Conservation (phyloP, 2,113 vertebrate species). For the Conger conger region DNA sequence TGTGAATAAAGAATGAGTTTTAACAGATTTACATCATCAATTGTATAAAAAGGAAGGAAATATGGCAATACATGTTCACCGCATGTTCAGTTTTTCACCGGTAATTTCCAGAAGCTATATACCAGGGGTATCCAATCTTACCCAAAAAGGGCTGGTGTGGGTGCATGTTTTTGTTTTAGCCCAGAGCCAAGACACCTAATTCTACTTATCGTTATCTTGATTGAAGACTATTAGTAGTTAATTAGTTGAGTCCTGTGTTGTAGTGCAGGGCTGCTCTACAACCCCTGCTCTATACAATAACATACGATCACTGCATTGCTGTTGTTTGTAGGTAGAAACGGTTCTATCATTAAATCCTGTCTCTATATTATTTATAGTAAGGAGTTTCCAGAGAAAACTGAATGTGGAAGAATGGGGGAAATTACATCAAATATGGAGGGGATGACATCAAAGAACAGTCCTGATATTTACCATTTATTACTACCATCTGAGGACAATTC, state of each 20-base stretch:
- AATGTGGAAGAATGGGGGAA: neutral
- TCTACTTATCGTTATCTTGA: too few species aligned
- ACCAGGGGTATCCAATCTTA: too few species aligned
- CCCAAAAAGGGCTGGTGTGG: too few species aligned
- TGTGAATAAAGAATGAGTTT: neutral
- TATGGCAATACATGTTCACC: too few species aligned
- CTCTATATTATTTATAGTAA: conserved; percentile 23
- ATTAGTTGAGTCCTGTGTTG: too few species aligned
- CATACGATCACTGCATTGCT: neutral
- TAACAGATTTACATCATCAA: neutral
- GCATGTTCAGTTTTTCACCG: too few species aligned
- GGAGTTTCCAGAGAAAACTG: conserved; percentile 6
- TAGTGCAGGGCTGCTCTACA: too few species aligned
- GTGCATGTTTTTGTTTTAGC: too few species aligned
- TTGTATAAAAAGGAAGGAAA: neutral
- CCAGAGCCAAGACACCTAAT: too few species aligned
- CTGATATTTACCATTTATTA: conserved; percentile 18
- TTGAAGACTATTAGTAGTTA: too few species aligned
- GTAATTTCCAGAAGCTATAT: too few species aligned
- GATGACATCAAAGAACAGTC: conserved; percentile 23
- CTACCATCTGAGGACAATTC: neutral
- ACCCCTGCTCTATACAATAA: too few species aligned
- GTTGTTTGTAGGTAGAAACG: neutral
- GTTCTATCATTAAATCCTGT: neutral
- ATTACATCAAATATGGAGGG: conserved; percentile 32